Evolutionary conservation across 2,113 vertebrate genomes (phyloP), one percentile per base, ranked within the genome.

Genomic region (Pterocles gutturalis): DNA sequence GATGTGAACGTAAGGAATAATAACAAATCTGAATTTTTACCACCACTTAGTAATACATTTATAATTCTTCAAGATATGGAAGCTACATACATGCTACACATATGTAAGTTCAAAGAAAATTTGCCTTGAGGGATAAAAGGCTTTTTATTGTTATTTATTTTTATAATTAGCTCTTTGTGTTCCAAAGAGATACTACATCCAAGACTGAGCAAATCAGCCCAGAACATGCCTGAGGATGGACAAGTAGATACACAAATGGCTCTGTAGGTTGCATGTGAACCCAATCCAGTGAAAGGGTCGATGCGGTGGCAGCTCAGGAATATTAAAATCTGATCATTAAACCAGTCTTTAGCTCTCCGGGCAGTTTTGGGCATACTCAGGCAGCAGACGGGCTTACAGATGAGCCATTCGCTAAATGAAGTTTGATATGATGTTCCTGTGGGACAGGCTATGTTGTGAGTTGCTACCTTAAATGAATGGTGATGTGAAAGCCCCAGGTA

Each of bases 271-370:
- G 65, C 0, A 0, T 67, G 29, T 38, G 38, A 81, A 67, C 58
- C 51, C 64, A 91, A 12, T 43, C 77, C 57, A 79, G 77, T 5
- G 13, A 28, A 95, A 65, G 28, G 25, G 48, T 34, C 17, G 6
- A n/a, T 76, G 61, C 61, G 29, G 21, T 87, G n/a, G 79, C 65
- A 84, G 55, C 41, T 80, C 51, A 87, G 76, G 33, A 86, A 78
- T 93, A 75, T 92, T 87, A 90, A 93, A 93, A 80, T 43, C 64
- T 78, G 51, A 71, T 92, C 64, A 77, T 83, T 89, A 86, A 80
- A 83, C 66, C 75, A 51, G 55, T 81, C 46, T 14, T 60, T 91
- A 87, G 33, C 15, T 95, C 77, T 91, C 26, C 1, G 5, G 73
- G 51, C 26, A 53, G 57, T 78, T 55, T 93, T 41, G 60, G 36